Evolutionary conservation across 1,140 invertebrate species (phyloP).

Genomic region (Eriocheir sinensis): DNA sequence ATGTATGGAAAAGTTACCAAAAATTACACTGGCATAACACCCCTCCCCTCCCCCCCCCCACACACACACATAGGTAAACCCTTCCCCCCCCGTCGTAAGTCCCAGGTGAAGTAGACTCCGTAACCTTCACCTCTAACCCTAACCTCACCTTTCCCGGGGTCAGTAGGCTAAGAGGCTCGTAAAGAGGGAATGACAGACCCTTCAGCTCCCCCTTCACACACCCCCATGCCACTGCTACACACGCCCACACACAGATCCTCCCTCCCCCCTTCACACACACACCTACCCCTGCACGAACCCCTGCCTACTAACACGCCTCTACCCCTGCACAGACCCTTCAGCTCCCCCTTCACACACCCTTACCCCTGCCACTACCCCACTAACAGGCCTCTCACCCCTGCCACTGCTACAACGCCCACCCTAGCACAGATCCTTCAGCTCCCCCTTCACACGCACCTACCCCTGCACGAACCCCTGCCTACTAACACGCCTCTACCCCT

Average conservation of each 20-base stretch:
- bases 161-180: slow-evolving; percentile 21
- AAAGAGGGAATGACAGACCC: slow-evolving; percentile 3
- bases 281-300: background rate
- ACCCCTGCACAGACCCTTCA: background rate
- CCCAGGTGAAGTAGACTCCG: background rate
- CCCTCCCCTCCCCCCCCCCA: too few species aligned
- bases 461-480: background rate
- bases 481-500: background rate
- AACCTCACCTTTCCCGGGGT: background rate
- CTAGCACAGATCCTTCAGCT: too few species aligned
- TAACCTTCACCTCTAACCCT: background rate
- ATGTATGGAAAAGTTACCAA: too few species aligned
- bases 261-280: background rate
- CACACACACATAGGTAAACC: background rate
- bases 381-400: too few species aligned
- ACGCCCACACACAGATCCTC: too few species aligned
- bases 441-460: background rate
- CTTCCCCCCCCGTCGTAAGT: background rate
- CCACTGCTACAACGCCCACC: too few species aligned
- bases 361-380: too few species aligned
- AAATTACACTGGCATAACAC: too few species aligned
- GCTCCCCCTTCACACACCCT: too few species aligned
- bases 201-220: too few species aligned
- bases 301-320: background rate
- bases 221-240: background rate